phyloP scores from a whole-genome alignment of 2,888 invertebrate species.

The Ferdinandea cuprea region DNA sequence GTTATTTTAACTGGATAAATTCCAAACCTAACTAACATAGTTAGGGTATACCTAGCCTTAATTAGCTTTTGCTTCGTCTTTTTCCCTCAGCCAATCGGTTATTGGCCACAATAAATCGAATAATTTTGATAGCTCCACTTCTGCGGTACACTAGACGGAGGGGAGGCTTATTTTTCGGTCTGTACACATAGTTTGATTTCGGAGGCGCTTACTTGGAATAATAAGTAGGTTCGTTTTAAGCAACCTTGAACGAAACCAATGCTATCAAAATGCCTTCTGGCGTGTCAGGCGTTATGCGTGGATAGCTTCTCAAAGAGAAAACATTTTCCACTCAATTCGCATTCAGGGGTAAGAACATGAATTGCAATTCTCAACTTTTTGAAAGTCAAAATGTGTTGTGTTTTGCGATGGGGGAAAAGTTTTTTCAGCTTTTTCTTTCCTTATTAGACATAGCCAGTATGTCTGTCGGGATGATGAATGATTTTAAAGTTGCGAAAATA shows the following conservation, averaged over 20 bases:
- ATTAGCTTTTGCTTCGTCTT: conserved; percentile 24
- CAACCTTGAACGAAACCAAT: neutral
- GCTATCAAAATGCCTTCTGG: conserved; percentile 14
- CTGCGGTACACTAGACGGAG: neutral
- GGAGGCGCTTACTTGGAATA: conserved; percentile 19
- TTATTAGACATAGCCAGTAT: neutral
- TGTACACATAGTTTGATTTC: neutral
- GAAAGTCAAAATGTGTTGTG: neutral
- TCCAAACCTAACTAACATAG: neutral
- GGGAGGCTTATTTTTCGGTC: neutral
- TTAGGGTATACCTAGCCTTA: conserved; percentile 27
- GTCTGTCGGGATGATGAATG: no score
- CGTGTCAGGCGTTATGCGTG: conserved; percentile 7
- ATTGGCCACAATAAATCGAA: conserved; percentile 33
- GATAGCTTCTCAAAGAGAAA: conserved; percentile 19
- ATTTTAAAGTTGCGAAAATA: no score
- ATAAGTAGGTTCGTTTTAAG: conserved; percentile 9
- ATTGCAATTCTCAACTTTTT: conserved; percentile 29
- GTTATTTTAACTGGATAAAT: neutral
- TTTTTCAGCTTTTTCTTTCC: neutral
- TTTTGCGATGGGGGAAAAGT: neutral
- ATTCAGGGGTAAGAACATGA: conserved; percentile 12
- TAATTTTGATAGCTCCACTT: conserved; percentile 22
- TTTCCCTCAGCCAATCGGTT: neutral
- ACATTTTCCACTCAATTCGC: conserved; percentile 26